Evolutionary conservation across 92 coral and sea anemone species (phyloP), one percentile per base, ranked within the genome.

Genomic region (Hydrozoanthus gracilis): DNA sequence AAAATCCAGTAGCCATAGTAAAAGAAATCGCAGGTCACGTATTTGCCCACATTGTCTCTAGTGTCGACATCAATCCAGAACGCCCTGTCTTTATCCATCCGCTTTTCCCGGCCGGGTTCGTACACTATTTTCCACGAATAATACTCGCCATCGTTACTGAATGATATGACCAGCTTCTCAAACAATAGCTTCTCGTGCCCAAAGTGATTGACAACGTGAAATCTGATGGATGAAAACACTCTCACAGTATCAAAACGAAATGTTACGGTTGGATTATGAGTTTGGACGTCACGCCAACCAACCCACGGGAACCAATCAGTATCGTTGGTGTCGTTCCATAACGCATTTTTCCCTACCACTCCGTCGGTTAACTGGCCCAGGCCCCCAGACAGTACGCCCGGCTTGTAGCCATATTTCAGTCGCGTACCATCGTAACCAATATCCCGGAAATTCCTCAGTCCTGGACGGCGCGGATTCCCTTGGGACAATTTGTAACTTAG

Each of bases 281-380:
- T 93, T 71, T 71, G 51, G 45, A 87, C 79, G 82, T 97, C 99
- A 82, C 89, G 93, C 99, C 99, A 97, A 5, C 99, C 99, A 20
- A 97, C 89, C 99, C 99, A 97, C 44, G 89, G 86, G 6, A 90
- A 87, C 95, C 98, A 92, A 65, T 88, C 91, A 8, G 93, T 83
- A 86, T 97, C 91, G 50, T 86, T 90, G 44, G 95, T 92, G 49
- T 97, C 92, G 77, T 95, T 93, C 99, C 99, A 97, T 11, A 83
- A 87, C 11, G 91, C 97, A 68, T 90, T 83, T 16, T 80, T 87
- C 4, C 99, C 99, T 11, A 95, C 78, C 52, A 88, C 91, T 3
- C 99, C 99, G 76, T 97, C 99, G 12, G 95, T 89, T 55, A 97
- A 92, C 91, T 97, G 99, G 8, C 99, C 99, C 68, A 97, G 89